phyloP scores from a whole-genome alignment of 2,797 vertebrate genomes.

The Tokudaia tokunoshimensis region DNA sequence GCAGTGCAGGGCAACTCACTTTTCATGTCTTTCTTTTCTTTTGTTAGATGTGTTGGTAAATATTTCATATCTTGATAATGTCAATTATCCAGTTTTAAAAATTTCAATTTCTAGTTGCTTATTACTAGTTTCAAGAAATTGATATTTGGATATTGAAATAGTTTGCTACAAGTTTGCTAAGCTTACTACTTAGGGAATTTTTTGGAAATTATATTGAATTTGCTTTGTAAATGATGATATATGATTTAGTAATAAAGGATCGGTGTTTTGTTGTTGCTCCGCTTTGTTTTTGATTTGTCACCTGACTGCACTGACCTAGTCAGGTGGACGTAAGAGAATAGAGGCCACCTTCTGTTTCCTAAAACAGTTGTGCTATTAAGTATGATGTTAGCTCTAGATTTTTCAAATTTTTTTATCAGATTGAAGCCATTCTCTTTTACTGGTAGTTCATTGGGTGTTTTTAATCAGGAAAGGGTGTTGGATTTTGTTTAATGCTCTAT shows the following conservation, averaged over 20 bases:
- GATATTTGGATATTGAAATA: not conserved
- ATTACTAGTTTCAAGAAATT: not conserved
- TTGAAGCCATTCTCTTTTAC: not conserved
- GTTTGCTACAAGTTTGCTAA: not conserved
- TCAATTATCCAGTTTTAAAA: not conserved
- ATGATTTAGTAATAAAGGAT: not conserved
- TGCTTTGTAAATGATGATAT: not conserved
- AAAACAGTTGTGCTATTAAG: not conserved
- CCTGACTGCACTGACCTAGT: not conserved
- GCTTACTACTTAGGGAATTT: not conserved
- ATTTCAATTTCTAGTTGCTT: not conserved
- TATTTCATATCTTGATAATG: not conserved
- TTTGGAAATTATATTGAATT: conserved; percentile 20
- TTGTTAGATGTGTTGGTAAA: not conserved
- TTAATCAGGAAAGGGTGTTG: not conserved
- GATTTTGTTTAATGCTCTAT: too few relatives aligned
- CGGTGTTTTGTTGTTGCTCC: not conserved
- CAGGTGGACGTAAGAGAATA: not conserved
- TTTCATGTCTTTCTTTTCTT: not conserved
- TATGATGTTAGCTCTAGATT: not conserved
- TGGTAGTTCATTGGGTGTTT: not conserved
- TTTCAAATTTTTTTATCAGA: not conserved
- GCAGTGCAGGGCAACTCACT: not conserved
- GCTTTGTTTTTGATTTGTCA: not conserved
- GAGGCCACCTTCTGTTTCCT: not conserved